Evolutionary conservation across 2,113 vertebrate genomes (phyloP).

Genomic region (Sorex fumeus): DNA sequence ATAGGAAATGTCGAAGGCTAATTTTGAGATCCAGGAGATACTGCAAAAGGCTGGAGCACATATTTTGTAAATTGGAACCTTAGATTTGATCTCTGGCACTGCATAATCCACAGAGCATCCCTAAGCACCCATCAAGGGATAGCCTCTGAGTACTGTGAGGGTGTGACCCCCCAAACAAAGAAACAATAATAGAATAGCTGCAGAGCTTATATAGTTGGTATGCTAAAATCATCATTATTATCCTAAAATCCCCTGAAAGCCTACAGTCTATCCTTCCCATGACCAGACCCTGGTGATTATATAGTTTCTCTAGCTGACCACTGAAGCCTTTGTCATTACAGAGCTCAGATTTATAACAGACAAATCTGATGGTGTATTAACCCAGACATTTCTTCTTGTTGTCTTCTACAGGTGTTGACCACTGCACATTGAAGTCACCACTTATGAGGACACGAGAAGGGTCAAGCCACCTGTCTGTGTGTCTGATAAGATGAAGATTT

Average conservation of each 20-base stretch:
- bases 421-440: not conserved
- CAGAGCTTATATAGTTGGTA: no score
- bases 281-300: not conserved
- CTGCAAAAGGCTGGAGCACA: no score
- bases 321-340: not conserved
- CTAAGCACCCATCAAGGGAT: no score
- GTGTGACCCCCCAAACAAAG: no score
- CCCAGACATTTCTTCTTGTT: slow-evolving; percentile 11
- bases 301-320: not conserved
- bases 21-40: no score
- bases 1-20: not conserved
- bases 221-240: not conserved
- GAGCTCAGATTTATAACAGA: not conserved
- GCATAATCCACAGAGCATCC: no score
- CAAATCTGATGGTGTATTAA: not conserved
- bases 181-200: not conserved
- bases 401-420: not conserved
- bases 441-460: not conserved
- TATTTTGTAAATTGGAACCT: no score
- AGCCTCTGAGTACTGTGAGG: no score
- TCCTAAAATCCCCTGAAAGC: not conserved
- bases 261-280: not conserved
- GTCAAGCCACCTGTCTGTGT: not conserved
- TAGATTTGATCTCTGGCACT: no score
- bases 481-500: slow-evolving; percentile 6